A percentile compares a stretch with the other conserved stretches of the same genome.
phyloP scores from a whole-genome alignment of 2,888 invertebrate genomes.

The Drosophila prolongata region DNA sequence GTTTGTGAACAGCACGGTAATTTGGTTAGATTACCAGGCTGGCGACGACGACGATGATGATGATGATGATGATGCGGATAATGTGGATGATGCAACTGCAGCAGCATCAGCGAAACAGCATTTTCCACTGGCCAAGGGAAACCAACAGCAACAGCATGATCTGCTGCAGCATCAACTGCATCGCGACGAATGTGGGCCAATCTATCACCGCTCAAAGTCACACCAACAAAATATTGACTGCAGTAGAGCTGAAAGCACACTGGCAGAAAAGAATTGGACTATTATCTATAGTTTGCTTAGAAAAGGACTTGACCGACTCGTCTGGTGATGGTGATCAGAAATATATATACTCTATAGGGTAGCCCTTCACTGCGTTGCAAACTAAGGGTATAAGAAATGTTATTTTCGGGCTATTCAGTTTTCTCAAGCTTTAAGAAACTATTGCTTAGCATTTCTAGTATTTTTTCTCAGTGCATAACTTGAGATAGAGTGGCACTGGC shows the following conservation, averaged over 20 bases:
- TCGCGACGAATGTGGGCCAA: constrained; percentile 76
- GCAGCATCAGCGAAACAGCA: constrained; percentile 20
- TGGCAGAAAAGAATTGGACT: neutral
- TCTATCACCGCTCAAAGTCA: constrained; percentile 74
- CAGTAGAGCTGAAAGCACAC: constrained; percentile 5
- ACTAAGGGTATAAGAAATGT: too few species aligned
- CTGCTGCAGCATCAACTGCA: constrained; percentile 20
- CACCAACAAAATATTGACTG: constrained; percentile 54
- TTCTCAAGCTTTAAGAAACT: neutral
- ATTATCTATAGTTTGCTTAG: too few species aligned
- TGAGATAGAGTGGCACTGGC: constrained; percentile 28
- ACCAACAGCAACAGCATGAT: constrained; percentile 13
- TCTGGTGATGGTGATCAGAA: too few species aligned
- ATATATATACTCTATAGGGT: too few species aligned
- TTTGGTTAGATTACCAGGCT: constrained; percentile 76
- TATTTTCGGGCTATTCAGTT: too few species aligned
- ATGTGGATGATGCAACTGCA: constrained; percentile 42
- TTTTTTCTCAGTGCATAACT: neutral
- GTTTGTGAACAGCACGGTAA: constrained; percentile 80
- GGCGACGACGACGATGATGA: constrained; percentile 48
- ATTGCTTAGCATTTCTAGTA: neutral
- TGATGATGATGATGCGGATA: constrained; percentile 34
- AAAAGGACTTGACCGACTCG: too few species aligned
- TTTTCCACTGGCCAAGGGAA: constrained; percentile 29
- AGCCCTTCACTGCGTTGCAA: too few species aligned